Conservation (phyloP, 1,140 invertebrate genomes). For the Heliothis virescens region DNA sequence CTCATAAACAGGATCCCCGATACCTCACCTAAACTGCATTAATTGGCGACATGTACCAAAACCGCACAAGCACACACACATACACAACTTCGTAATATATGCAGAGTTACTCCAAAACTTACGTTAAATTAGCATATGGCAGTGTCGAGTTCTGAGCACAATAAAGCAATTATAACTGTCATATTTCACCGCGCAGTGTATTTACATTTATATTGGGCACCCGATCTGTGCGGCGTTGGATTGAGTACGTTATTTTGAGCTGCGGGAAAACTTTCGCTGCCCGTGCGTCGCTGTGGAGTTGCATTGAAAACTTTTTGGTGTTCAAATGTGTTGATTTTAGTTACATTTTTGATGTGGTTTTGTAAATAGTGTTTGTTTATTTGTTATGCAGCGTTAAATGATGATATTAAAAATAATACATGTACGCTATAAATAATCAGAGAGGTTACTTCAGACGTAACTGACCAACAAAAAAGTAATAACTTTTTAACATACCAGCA, state of each 20-base stretch:
- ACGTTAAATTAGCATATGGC: constrained; percentile 69
- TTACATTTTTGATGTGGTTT: not conserved
- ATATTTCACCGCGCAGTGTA: constrained; percentile 79
- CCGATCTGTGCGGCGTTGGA: constrained; percentile 57
- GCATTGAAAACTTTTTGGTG: too few species aligned
- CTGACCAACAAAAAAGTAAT: too few species aligned
- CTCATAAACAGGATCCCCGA: too few species aligned
- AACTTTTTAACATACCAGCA: not conserved
- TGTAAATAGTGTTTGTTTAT: too few species aligned
- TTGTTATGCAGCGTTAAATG: too few species aligned
- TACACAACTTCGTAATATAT: constrained; percentile 43
- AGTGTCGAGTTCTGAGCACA: constrained; percentile 75
- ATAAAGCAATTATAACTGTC: constrained; percentile 85
- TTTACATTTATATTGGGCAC: constrained; percentile 84
- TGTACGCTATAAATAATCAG: too few species aligned
- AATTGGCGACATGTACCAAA: constrained; percentile 30
- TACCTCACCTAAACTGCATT: not conserved
- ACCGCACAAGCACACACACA: constrained; percentile 17
- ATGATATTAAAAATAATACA: too few species aligned
- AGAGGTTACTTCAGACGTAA: too few species aligned
- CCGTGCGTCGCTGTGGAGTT: not conserved
- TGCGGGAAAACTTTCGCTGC: constrained; percentile 36
- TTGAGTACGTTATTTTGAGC: constrained; percentile 63
- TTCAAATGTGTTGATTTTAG: too few species aligned
- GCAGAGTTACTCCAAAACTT: constrained; percentile 42